phyloP scores from a whole-genome alignment of 2,888 invertebrate species.

The Biston stratarius region DNA sequence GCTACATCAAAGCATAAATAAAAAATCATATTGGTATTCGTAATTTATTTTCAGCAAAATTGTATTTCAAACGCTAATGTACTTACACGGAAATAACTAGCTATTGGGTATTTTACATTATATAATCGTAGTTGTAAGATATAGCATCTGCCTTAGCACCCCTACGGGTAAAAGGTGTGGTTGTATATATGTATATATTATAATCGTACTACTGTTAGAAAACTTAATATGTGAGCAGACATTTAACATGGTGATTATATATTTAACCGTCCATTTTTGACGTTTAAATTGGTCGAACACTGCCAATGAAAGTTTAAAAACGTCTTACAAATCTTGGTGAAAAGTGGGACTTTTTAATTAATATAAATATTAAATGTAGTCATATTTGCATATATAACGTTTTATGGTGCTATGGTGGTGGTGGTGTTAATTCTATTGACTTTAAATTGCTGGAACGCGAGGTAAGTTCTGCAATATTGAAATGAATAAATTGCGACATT shows the following conservation, averaged over 20 bases:
- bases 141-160: no score
- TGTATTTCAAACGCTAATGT: constrained; percentile 10
- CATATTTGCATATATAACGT: no score
- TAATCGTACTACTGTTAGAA: not conserved
- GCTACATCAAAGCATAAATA: not conserved
- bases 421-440: no score
- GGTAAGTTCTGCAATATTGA: no score
- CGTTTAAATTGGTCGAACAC: not conserved
- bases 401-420: no score
- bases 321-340: no score
- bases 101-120: constrained; percentile 4
- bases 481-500: no score
- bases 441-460: no score
- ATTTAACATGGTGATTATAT: not conserved
- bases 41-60: constrained; percentile 29
- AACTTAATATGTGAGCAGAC: not conserved
- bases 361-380: no score
- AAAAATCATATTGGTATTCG: constrained; percentile 12
- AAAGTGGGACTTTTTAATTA: no score
- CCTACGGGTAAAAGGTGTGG: no score
- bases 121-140: no score
- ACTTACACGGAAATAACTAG: not conserved
- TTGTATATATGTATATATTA: not conserved
- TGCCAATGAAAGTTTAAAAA: not conserved
- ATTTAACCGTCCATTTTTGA: not conserved